Evolutionary conservation across 1,140 invertebrate species (phyloP).

Genomic region (Ceratina japonica): DNA sequence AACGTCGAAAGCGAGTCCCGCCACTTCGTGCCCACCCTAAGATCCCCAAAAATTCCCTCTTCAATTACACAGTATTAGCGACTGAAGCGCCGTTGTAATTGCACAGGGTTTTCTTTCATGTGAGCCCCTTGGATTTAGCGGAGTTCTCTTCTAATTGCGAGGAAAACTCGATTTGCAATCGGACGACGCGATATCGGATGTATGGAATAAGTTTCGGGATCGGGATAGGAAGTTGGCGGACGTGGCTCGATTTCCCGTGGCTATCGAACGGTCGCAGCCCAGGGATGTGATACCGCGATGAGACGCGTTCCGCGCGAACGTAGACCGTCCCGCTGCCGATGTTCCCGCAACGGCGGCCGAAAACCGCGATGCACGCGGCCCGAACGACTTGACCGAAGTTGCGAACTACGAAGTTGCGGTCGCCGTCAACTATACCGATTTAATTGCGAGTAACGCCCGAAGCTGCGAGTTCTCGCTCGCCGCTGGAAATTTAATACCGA

Average conservation of each 20-base stretch:
- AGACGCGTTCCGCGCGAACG: conserved; percentile 20
- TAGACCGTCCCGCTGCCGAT: background rate
- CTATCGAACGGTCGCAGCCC: background rate
- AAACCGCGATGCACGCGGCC: conserved; percentile 25
- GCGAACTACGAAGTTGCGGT: conserved; percentile 59
- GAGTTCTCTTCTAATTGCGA: background rate
- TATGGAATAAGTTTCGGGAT: conserved; percentile 26
- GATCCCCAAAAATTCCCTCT: background rate
- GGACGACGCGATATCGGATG: background rate
- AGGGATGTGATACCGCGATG: background rate
- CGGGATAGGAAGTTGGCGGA: conserved; percentile 19
- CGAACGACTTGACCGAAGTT: conserved; percentile 62
- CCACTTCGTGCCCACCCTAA: background rate
- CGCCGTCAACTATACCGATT: conserved; percentile 41
- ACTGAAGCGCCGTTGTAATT: background rate
- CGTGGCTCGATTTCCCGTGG: conserved; percentile 27
- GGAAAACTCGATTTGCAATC: too few relatives aligned
- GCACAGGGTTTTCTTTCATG: too few relatives aligned
- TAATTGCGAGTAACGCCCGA: conserved; percentile 58
- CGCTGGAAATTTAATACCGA: conserved; percentile 49
- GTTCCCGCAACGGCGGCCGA: conserved; percentile 18
- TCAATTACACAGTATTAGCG: background rate
- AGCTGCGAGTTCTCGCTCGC: background rate
- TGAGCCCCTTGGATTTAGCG: too few relatives aligned
- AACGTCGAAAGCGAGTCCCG: conserved; percentile 16